These are phyloP conservation scores for Microplitis demolitor DNA, from an alignment of 1,140 invertebrate genomes.

Conservation along the genomic window DNA sequence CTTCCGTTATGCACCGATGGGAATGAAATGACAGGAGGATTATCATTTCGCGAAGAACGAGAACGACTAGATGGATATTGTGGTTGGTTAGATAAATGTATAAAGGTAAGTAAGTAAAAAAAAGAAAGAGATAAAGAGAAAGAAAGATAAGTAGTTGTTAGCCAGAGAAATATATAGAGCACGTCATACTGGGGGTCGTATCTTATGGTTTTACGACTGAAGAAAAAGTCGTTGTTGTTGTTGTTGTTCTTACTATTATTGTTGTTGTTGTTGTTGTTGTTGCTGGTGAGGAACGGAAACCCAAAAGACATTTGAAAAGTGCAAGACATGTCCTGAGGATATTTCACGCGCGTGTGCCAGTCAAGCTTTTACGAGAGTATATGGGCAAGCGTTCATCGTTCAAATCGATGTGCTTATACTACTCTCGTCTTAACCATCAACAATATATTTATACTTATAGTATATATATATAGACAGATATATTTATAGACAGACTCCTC, in stretches of 20 bases:
- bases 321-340: constrained; percentile 21
- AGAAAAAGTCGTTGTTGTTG: constrained; percentile 21
- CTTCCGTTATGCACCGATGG: constrained; percentile 6
- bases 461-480: background rate
- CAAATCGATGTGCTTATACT: constrained; percentile 7
- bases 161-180: constrained; percentile 22
- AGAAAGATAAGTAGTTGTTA: background rate
- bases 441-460: background rate
- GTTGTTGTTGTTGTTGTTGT: no score
- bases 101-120: background rate
- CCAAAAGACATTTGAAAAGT: constrained; percentile 11
- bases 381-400: constrained; percentile 11
- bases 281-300: constrained; percentile 18
- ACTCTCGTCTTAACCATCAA: background rate
- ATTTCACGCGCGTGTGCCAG: constrained; percentile 3
- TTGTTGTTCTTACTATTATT: no score
- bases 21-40: background rate
- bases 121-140: no score
- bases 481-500: background rate
- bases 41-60: background rate
- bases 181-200: constrained; percentile 22
- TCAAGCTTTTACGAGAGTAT: constrained; percentile 16
- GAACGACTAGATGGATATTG: no score
- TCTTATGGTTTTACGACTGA: constrained; percentile 33
- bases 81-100: background rate